phyloP scores from a whole-genome alignment of 1,140 invertebrate species.

The Pseudomyrmex dendroicus region DNA sequence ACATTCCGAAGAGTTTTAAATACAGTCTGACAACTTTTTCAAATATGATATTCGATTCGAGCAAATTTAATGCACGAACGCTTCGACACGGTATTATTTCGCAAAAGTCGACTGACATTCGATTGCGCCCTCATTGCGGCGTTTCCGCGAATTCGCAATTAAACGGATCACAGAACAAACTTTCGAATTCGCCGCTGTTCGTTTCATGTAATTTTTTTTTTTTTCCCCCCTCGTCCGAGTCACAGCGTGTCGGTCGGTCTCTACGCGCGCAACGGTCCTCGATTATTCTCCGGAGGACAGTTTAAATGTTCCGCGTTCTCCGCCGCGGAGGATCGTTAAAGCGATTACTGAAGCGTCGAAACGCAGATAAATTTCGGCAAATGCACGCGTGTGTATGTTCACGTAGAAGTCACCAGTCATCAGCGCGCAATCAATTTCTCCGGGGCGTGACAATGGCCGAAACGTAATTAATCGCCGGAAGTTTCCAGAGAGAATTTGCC shows the following conservation, averaged over 20 bases:
- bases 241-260: constrained; percentile 18
- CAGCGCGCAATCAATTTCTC: constrained; percentile 63
- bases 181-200: constrained; percentile 5
- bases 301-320: constrained; percentile 61
- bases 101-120: neutral
- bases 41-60: neutral
- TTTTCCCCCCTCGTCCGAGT: neutral
- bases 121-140: neutral
- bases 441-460: constrained; percentile 54
- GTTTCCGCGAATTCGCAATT: constrained; percentile 30
- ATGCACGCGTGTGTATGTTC: constrained; percentile 2
- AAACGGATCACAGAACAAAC: constrained; percentile 22
- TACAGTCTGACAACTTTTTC: neutral
- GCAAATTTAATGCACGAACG: neutral
- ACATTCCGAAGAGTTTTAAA: too few relatives aligned
- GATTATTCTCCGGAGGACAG: constrained; percentile 64
- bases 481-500: constrained; percentile 24
- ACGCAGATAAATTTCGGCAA: constrained; percentile 22
- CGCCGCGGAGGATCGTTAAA: constrained; percentile 60
- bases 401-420: constrained; percentile 51
- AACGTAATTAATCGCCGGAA: constrained; percentile 63
- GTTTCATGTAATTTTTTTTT: constrained; percentile 14
- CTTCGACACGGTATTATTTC: neutral
- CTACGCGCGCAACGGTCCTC: constrained; percentile 16
- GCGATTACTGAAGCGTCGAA: constrained; percentile 54